phyloP scores from a whole-genome alignment of 2,797 vertebrate species.

The Notoglanidium macrostoma region DNA sequence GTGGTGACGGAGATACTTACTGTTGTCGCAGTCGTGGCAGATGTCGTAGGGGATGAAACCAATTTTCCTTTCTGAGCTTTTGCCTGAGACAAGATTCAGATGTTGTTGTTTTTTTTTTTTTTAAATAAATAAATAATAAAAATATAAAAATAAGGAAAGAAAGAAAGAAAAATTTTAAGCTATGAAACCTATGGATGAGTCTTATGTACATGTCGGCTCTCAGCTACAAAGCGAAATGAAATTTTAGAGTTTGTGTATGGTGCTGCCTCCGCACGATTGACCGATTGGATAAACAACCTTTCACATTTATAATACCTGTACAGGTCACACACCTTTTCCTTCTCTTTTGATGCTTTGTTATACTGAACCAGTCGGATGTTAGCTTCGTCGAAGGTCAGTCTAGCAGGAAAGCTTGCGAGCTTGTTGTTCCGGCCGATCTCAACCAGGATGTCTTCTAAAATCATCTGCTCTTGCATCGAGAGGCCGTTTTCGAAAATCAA shows the following conservation, averaged over 20 bases:
- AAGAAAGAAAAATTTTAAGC: too few species aligned
- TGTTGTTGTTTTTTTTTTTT: too few species aligned
- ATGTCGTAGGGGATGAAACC: not conserved
- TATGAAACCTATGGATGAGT: not conserved
- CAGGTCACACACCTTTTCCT: slow-evolving; percentile 64
- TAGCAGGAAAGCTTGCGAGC: slow-evolving; percentile 82
- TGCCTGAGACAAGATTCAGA: slow-evolving; percentile 33
- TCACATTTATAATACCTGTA: too few species aligned
- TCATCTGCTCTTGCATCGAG: slow-evolving; percentile 79
- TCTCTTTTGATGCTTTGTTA: slow-evolving; percentile 83
- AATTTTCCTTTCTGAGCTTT: slow-evolving; percentile 45
- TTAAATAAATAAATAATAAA: too few species aligned
- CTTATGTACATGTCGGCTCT: not conserved
- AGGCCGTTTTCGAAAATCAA: slow-evolving; percentile 93
- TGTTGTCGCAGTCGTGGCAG: slow-evolving; percentile 12
- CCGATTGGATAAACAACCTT: not conserved
- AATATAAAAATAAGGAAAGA: too few species aligned
- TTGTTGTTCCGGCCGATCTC: slow-evolving; percentile 86
- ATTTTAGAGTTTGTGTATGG: not conserved
- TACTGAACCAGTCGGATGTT: slow-evolving; percentile 92
- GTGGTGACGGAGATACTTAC: slow-evolving; percentile 14
- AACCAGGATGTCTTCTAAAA: slow-evolving; percentile 90
- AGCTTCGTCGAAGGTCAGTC: slow-evolving; percentile 90
- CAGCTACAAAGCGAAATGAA: not conserved
- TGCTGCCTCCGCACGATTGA: not conserved